Evolutionary conservation across 2,888 invertebrate genomes (phyloP).

Genomic region (Meteorus colon): DNA sequence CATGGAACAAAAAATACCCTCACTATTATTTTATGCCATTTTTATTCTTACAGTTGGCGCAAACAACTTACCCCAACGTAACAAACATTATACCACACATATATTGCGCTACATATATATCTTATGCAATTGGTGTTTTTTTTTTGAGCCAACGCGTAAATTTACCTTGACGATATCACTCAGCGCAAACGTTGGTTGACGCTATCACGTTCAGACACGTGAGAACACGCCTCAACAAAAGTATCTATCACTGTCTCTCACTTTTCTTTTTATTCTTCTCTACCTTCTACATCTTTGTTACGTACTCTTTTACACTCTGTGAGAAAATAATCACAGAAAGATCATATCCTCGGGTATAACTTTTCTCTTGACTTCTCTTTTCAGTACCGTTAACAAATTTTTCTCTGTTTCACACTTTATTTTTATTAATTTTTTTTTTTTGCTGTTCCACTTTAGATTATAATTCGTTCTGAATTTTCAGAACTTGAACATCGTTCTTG

Average conservation of each 20-base stretch:
- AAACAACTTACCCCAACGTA: background rate
- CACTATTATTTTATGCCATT: background rate
- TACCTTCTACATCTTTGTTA: conserved; percentile 43
- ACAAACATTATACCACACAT: background rate
- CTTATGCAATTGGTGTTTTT: conserved; percentile 17
- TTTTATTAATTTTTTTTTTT: background rate
- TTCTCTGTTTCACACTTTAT: background rate
- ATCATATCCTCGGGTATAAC: conserved; percentile 54
- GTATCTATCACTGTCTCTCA: too few species aligned
- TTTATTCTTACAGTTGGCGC: background rate
- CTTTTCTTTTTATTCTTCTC: conserved; percentile 43
- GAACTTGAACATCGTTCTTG: background rate
- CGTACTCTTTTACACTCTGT: conserved; percentile 29
- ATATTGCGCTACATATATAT: conserved; percentile 15
- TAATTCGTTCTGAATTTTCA: conserved; percentile 24
- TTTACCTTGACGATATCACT: conserved; percentile 69
- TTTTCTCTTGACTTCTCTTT: conserved; percentile 34
- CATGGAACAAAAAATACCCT: background rate
- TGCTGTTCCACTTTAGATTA: background rate
- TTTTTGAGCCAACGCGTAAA: conserved; percentile 61
- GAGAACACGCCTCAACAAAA: conserved; percentile 59
- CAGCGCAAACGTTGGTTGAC: conserved; percentile 59
- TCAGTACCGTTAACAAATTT: conserved; percentile 22
- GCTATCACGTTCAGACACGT: conserved; percentile 64
- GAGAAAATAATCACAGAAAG: conserved; percentile 57